Evolutionary conservation across 2,888 invertebrate species (phyloP), one percentile per base, ranked within the genome.

Genomic region (Lasioglossum marginatum): DNA sequence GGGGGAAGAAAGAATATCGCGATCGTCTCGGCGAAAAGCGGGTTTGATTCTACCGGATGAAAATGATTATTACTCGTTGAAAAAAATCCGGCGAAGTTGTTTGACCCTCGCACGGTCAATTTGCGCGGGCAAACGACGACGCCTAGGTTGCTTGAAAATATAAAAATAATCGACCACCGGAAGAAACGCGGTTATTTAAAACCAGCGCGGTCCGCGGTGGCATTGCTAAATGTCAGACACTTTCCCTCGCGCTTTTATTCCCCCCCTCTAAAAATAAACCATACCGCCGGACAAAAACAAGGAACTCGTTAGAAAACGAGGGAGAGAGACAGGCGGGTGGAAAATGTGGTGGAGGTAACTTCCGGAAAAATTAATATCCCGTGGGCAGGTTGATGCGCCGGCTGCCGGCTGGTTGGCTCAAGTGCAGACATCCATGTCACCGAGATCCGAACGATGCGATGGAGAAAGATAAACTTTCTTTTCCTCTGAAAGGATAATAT

Each of bases 311-410:
- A n/a, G 45, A 19, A 40, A 43, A 75, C 70, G 45, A 27, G 60
- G 52, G 57, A 43, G 45, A 73, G 63, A 66, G 73, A 79, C 60
- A 40, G 63, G 8, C 70, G 37, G 75, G 74, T 52, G 72, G 63
- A 79, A 66, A 79, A 63, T 77, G 78, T 74, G 77, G 73, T 63
- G 73, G 87, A 89, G 88, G 90, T 85, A 92, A 92, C 93, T 94
- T 94, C 92, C 92, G 93, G 93, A 94, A 94, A 94, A 94, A 94
- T 94, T 94, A 94, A 94, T 94, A 94, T 94, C 93, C 92, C 92
- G 90, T 89, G 91, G 91, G 90, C 90, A 90, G 88, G 84, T 90
- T 88, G 86, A 88, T 83, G 89, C 89, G 84, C 63, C 63, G 63
- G 57, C 89, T 91, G 57, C 89, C 91, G 88, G 90, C 88, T 89